phyloP scores from a whole-genome alignment of 2,113 vertebrate species.

The Corydoras sp. region DNA sequence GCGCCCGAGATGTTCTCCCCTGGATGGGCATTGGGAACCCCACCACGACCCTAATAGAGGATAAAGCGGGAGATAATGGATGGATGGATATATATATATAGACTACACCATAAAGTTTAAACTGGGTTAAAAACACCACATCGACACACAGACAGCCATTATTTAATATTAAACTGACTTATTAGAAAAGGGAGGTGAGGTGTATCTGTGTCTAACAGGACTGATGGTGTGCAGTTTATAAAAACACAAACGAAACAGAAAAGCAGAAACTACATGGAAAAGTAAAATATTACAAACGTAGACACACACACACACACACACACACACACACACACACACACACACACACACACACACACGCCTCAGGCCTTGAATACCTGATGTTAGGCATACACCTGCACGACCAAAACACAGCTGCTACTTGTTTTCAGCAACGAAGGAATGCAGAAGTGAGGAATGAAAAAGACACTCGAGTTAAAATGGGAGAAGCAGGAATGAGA shows the following conservation, averaged over 20 bases:
- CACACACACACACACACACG: not conserved
- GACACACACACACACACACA: not conserved
- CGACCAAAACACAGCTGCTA: constrained; percentile 33
- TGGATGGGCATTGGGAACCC: too few relatives aligned
- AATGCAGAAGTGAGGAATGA: not conserved
- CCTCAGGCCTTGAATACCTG: constrained; percentile 37
- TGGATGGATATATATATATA: too few relatives aligned
- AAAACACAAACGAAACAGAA: not conserved
- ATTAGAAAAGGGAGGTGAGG: constrained; percentile 1
- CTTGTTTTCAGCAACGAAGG: constrained; percentile 28
- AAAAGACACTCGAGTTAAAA: not conserved
- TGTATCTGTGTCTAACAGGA: constrained; percentile 24
- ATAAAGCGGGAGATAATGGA: too few relatives aligned
- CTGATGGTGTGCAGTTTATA: constrained; percentile 27
- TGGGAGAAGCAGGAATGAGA: not conserved
- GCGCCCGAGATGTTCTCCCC: too few relatives aligned
- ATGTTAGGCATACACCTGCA: constrained; percentile 39
- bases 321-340: not conserved
- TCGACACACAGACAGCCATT: too few relatives aligned
- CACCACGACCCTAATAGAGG: too few relatives aligned
- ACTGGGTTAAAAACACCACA: too few relatives aligned
- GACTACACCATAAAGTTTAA: too few relatives aligned
- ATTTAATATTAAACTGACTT: too few relatives aligned
- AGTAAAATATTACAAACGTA: constrained; percentile 2
- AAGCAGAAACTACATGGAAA: not conserved